Base-by-base conservation (phyloP, 2,888 invertebrate species). In the Helicoverpa assulta region DNA sequence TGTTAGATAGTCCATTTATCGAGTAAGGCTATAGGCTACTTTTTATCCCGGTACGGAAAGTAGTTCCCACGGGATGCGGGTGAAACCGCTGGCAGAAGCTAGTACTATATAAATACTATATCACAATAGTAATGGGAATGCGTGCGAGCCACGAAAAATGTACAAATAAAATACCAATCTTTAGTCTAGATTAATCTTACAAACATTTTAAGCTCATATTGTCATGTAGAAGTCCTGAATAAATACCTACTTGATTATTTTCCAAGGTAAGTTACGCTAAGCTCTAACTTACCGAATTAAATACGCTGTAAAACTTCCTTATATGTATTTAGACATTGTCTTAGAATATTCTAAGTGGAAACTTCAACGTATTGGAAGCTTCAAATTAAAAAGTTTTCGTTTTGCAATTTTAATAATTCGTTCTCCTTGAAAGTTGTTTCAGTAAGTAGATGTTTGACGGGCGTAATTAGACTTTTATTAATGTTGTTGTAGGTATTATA, bases 341-440 rank as follows among this genome's bases (percentile, higher is more conserved):
- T 69, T 43, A 37, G 29, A 65, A 74, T 71, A 66, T 68, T 78
- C 18, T 21, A 55, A 40, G 51, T 50, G 33, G 21, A 62, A 50
- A 68, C n/a, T 70, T 76, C 50, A 43, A 33, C 59, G 26, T 50
- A 52, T 55, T 53, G 51, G 21, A 63, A 67, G 64, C 67, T 75
- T 58, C 50, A 55, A 40, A 64, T 79, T 53, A 67, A 70, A 60
- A 80, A 64, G 60, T 73, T 75, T 65, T 16, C n/a, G 55, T 65
- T 69, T 69, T 68, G 61, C 65, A 57, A 51, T 57, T 78, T 72
- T 58, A 73, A 69, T 73, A 65, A 78, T 74, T 80, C 58, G 69
- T 53, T 67, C 47, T 43, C 53, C 54, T 40, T 70, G 26, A 26
- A 58, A 59, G 29, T 65, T 60, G 54, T 68, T 70, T 60, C 51